Conservation (phyloP, 2,888 invertebrate genomes). For the Xanthorhoe designata region DNA sequence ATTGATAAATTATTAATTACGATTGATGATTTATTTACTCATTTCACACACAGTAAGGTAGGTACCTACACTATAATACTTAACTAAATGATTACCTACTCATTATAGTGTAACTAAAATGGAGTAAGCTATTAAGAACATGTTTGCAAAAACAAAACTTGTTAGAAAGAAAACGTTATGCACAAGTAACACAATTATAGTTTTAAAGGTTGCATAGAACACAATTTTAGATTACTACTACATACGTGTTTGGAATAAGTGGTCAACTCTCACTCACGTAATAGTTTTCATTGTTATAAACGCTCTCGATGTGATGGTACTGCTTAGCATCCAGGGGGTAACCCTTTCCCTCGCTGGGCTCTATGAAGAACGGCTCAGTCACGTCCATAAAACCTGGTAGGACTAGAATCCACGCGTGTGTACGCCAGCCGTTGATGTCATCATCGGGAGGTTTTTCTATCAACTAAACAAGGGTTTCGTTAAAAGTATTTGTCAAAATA, state of each 20-base stretch:
- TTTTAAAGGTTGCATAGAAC: too few relatives aligned
- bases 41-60: too few relatives aligned
- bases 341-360: conserved; percentile 91
- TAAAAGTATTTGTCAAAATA: too few relatives aligned
- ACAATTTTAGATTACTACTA: too few relatives aligned
- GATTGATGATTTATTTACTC: too few relatives aligned
- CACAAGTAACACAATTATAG: too few relatives aligned
- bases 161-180: too few relatives aligned
- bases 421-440: conserved; percentile 87
- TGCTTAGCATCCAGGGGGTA: conserved; percentile 84
- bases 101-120: too few relatives aligned
- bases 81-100: too few relatives aligned
- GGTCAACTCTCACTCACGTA: conserved; percentile 85
- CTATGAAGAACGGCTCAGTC: conserved; percentile 91
- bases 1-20: not conserved
- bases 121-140: too few relatives aligned
- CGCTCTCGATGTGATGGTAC: conserved; percentile 92
- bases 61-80: too few relatives aligned
- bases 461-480: conserved; percentile 69
- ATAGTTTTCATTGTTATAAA: conserved; percentile 95
- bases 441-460: conserved; percentile 88
- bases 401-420: conserved; percentile 94
- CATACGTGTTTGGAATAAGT: not conserved
- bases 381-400: conserved; percentile 86
- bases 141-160: too few relatives aligned